Evolutionary conservation across 2,888 invertebrate species (phyloP).

Genomic region (Phlogophora meticulosa): DNA sequence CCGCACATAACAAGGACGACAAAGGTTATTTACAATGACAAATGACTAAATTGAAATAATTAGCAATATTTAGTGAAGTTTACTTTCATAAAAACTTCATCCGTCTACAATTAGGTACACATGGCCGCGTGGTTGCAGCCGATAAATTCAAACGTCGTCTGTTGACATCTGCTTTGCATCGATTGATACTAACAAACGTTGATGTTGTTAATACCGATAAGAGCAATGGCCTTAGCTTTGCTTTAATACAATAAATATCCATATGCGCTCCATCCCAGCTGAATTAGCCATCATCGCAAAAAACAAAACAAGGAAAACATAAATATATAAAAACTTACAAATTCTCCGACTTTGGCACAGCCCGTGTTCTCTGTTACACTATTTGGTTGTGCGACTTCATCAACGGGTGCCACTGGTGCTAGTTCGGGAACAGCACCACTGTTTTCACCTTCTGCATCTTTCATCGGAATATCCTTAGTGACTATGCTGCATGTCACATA

Average conservation of each 20-base stretch:
- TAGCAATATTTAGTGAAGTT: too few species aligned
- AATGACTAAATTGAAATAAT: too few species aligned
- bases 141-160: not conserved
- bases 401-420: conserved; percentile 13
- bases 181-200: not conserved
- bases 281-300: conserved; percentile 1
- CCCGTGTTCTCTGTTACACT: conserved; percentile 42
- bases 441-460: conserved; percentile 38
- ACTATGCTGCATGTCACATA: conserved; percentile 72
- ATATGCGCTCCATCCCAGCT: not conserved
- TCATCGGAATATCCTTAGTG: conserved; percentile 54
- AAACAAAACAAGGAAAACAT: conserved; percentile 48
- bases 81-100: too few species aligned
- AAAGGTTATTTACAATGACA: too few species aligned
- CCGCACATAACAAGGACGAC: too few species aligned
- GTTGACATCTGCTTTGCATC: not conserved
- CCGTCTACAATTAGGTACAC: too few species aligned
- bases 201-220: not conserved
- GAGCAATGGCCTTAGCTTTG: not conserved
- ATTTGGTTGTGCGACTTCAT: conserved; percentile 19
- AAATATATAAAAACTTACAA: conserved; percentile 75
- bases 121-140: not conserved
- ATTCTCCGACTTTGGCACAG: conserved; percentile 80
- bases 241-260: conserved; percentile 4
- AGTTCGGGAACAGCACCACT: conserved; percentile 19